phyloP scores from a whole-genome alignment of 2,113 vertebrate species.

The Rhombomys opimus region DNA sequence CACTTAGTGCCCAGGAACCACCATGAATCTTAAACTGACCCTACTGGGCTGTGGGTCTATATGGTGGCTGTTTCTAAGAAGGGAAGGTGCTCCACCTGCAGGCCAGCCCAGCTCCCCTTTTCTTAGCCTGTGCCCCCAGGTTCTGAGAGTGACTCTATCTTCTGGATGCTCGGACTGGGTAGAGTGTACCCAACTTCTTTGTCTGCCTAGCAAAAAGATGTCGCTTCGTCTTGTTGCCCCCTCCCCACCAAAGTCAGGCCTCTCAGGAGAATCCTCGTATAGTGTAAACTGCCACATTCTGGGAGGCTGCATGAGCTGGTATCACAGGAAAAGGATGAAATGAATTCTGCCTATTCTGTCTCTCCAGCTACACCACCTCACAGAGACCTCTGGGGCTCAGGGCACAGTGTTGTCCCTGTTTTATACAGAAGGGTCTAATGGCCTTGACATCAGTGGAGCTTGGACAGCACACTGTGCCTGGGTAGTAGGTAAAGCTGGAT shows the following conservation, averaged over 20 bases:
- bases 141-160: background rate
- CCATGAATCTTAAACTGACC: background rate
- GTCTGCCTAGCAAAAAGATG: background rate
- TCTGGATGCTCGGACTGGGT: background rate
- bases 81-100: background rate
- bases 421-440: background rate
- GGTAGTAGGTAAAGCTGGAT: background rate
- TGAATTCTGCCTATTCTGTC: background rate
- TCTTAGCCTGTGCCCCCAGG: no score
- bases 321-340: background rate
- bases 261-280: background rate
- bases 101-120: conserved; percentile 17
- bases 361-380: background rate
- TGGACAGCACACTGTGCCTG: background rate
- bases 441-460: background rate
- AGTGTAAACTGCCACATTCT: background rate
- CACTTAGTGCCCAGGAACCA: background rate
- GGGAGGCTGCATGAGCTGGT: background rate
- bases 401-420: background rate
- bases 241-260: no score
- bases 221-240: background rate
- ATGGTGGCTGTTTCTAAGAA: background rate
- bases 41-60: background rate
- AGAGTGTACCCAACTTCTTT: background rate
- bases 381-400: background rate